Evolutionary conservation across 2,797 vertebrate genomes (phyloP).

Genomic region (Octomys mimax): DNA sequence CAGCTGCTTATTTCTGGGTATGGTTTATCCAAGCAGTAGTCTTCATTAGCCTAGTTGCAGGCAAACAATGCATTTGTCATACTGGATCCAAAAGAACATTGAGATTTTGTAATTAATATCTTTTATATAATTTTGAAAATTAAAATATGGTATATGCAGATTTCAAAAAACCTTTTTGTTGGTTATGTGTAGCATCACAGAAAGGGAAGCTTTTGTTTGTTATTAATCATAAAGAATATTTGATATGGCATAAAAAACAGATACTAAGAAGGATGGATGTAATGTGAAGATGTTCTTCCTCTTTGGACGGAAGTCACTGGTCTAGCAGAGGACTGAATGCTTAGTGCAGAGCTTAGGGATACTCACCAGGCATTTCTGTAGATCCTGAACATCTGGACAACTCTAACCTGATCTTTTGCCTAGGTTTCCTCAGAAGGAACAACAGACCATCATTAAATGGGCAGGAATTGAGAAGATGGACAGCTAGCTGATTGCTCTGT

Average conservation of each 20-base stretch:
- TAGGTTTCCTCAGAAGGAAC: neutral
- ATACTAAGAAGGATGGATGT: neutral
- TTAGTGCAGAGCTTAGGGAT: neutral
- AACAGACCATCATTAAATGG: neutral
- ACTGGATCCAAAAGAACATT: neutral
- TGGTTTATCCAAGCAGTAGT: neutral
- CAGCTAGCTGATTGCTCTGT: neutral
- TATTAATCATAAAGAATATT: neutral
- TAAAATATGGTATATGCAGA: neutral
- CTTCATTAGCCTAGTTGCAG: neutral
- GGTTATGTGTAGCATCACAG: neutral
- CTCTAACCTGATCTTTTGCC: neutral
- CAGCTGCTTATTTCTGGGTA: neutral
- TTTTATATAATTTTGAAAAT: neutral
- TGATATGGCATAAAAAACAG: neutral
- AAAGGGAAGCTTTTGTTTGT: neutral
- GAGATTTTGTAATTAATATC: neutral
- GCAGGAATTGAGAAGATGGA: neutral
- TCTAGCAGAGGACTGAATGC: neutral
- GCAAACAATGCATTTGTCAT: neutral
- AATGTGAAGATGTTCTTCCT: neutral
- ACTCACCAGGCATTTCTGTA: neutral
- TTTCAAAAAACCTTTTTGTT: neutral
- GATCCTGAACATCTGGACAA: neutral
- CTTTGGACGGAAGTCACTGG: neutral